phyloP scores from a whole-genome alignment of 2,797 vertebrate species.

The Calcarius lapponicus region DNA sequence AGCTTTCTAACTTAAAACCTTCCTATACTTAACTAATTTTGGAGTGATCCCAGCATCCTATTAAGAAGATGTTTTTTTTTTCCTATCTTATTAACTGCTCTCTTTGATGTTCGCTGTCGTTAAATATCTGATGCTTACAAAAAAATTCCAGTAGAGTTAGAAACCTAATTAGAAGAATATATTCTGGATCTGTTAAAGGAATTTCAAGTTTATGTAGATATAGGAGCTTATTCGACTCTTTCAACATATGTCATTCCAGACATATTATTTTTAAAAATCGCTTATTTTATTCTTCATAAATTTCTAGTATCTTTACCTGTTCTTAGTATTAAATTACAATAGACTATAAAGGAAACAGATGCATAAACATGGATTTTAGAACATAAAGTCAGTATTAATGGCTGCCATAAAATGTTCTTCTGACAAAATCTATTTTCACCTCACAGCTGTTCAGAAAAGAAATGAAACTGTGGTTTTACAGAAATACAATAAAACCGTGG shows the following conservation, averaged over 20 bases:
- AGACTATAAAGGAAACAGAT: neutral
- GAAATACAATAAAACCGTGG: neutral
- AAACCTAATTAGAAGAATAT: neutral
- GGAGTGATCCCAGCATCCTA: neutral
- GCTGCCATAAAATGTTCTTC: neutral
- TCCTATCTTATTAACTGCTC: neutral
- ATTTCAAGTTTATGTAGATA: neutral
- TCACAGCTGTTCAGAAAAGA: neutral
- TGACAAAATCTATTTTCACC: neutral
- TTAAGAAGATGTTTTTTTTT: neutral
- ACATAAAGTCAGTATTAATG: neutral
- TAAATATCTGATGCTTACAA: neutral
- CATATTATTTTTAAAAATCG: neutral
- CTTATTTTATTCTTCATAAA: neutral
- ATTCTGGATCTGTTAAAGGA: neutral
- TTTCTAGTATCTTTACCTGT: neutral
- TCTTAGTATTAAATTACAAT: neutral
- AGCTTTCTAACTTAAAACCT: neutral
- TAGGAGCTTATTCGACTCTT: neutral
- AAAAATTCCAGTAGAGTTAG: neutral
- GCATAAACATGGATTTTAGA: neutral
- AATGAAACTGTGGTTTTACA: neutral
- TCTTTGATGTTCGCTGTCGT: neutral
- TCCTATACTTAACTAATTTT: neutral
- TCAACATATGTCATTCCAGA: neutral